Conservation (phyloP, 2,113 vertebrate species). For the Mustela lutreola region DNA sequence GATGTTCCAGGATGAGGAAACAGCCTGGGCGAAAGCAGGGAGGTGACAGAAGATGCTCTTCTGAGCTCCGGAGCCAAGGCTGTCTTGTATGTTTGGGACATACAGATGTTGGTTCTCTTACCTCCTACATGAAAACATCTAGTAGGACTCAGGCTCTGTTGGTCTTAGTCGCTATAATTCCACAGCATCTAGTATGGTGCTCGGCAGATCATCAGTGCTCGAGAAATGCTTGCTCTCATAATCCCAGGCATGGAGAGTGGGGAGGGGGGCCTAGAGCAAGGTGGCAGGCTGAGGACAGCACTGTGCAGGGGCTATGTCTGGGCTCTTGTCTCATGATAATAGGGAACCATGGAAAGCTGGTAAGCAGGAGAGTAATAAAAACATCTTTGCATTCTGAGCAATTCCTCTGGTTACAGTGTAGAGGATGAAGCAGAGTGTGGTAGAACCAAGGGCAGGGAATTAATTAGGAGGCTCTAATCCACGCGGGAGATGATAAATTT, state of each 20-base stretch:
- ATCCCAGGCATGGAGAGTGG: background rate
- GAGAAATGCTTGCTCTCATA: background rate
- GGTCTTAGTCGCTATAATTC: background rate
- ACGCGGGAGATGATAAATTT: background rate
- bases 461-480: background rate
- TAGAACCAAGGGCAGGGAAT: background rate
- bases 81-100: background rate
- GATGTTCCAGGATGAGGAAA: background rate
- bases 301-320: background rate
- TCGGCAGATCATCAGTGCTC: background rate
- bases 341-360: background rate
- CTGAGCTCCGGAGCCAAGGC: background rate
- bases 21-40: background rate
- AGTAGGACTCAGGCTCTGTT: background rate
- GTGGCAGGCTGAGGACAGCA: background rate
- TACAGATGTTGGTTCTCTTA: background rate
- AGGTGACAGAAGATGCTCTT: background rate
- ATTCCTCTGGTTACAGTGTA: background rate
- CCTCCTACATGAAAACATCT: background rate
- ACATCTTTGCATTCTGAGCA: background rate
- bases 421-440: background rate
- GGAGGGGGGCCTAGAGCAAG: background rate
- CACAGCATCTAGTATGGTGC: background rate
- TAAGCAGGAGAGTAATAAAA: background rate
- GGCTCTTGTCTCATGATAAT: background rate